Evolutionary conservation across 2,888 invertebrate genomes (phyloP), one percentile per base, ranked within the genome.

Genomic region (Colostygia pectinataria): DNA sequence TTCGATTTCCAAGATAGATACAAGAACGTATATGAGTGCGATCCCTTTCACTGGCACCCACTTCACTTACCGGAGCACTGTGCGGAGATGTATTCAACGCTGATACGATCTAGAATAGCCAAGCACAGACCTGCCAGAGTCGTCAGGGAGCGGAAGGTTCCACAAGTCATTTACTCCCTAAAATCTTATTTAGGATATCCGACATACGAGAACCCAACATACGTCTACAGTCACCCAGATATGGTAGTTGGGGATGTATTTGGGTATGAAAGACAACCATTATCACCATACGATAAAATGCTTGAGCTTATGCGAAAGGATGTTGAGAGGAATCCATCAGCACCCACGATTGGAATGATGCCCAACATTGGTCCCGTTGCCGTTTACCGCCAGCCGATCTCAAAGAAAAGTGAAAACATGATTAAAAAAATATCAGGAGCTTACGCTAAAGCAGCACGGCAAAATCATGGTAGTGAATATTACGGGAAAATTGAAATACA

Each of bases 21-120:
- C 53, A 68, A 71, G 46, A 63, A 85, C 28, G 59, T 74, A 4
- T 63, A 80, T 38, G 83, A 86, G 63, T 88, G 88, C 48, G 78
- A 88, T 51, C 87, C 88, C 0, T 65, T 82, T 27, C 74, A 84
- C 57, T 88, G 82, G 81, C 80, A 88, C 50, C 89, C 88, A 0
- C 59, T 89, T 6, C 87, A 86, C 64, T 55, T 88, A 33, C 87
- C 88, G 0, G 75, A 77, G 20, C 57, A 80, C 32, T 88, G 87
- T 53, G 65, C 71, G 1, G 57, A 76, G 38, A 71, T 82, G 61
- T 87, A 74, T 38, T 78, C 77, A 47, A 65, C 74, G 34, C 49
- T 80, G 34, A 80, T 87, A 34, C 65, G 77, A 9, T 61, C 71
- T 0, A 68, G 66, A 41, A 38, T 83, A 33, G 64, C 65, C 1